These are phyloP conservation scores for Theodoxus fluviatilis DNA, from an alignment of 2,888 invertebrate genomes.

Conservation along the genomic window DNA sequence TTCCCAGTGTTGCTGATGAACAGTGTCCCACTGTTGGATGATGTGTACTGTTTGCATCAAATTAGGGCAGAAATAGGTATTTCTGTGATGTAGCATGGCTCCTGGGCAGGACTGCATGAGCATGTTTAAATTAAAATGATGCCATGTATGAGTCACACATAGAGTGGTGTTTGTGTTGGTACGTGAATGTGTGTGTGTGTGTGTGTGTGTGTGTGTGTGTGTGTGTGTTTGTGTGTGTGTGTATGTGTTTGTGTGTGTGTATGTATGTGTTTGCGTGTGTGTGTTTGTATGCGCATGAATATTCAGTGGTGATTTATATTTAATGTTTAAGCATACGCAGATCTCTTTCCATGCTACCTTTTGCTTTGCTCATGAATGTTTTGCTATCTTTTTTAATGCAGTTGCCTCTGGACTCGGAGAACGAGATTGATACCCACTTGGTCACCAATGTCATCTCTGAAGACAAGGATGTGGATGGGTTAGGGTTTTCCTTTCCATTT, in stretches of 20 bases:
- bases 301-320: not conserved
- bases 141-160: too few species aligned
- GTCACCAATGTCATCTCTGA: slow-evolving; percentile 75
- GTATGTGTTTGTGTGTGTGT: not conserved
- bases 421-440: slow-evolving; percentile 84
- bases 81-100: too few species aligned
- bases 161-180: not conserved
- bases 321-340: too few species aligned
- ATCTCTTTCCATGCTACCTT: not conserved
- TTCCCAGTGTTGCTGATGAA: too few species aligned
- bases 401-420: slow-evolving; percentile 84
- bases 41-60: too few species aligned
- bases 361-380: too few species aligned
- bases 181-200: not conserved
- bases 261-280: not conserved
- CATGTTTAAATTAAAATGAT: too few species aligned
- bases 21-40: too few species aligned
- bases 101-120: too few species aligned
- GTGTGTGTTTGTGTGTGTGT: not conserved
- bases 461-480: slow-evolving; percentile 96
- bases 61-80: too few species aligned
- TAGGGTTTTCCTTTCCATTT: slow-evolving; percentile 48
- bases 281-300: not conserved
- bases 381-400: slow-evolving; percentile 48
- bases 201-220: not conserved